phyloP scores from a whole-genome alignment of 2,797 vertebrate species.

The Paedocypris micromegethes region DNA sequence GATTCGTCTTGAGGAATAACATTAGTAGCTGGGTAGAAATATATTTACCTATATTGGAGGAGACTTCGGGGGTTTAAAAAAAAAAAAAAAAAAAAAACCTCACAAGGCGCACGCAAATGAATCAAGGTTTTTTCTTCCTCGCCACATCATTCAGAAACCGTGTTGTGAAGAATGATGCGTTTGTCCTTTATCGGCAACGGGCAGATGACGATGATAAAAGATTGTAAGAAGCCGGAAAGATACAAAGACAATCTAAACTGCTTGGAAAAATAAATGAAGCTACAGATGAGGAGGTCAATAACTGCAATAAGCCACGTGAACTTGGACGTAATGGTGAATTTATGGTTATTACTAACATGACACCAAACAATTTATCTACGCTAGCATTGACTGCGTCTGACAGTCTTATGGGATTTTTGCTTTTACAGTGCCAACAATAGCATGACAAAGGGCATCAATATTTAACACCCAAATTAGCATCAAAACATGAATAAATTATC shows the following conservation, averaged over 20 bases:
- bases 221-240: too few species aligned
- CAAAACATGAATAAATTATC: conserved; percentile 3
- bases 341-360: not conserved
- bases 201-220: too few species aligned
- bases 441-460: not conserved
- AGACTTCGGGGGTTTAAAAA: conserved; percentile 36
- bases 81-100: conserved; percentile 25
- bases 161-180: conserved; percentile 19
- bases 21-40: conserved; percentile 35
- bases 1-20: conserved; percentile 32
- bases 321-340: not conserved
- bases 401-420: not conserved
- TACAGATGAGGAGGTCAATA: conserved; percentile 22
- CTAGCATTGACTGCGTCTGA: not conserved
- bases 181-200: too few species aligned
- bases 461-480: not conserved
- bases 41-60: conserved; percentile 41
- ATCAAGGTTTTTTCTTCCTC: conserved; percentile 25
- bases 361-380: not conserved
- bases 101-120: conserved; percentile 17
- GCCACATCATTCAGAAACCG: conserved; percentile 18
- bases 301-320: conserved; percentile 8
- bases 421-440: not conserved
- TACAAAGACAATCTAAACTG: conserved; percentile 7
- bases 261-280: conserved; percentile 1